Evolutionary conservation across 2,113 vertebrate species (phyloP).

Genomic region (Nothocercus julius): DNA sequence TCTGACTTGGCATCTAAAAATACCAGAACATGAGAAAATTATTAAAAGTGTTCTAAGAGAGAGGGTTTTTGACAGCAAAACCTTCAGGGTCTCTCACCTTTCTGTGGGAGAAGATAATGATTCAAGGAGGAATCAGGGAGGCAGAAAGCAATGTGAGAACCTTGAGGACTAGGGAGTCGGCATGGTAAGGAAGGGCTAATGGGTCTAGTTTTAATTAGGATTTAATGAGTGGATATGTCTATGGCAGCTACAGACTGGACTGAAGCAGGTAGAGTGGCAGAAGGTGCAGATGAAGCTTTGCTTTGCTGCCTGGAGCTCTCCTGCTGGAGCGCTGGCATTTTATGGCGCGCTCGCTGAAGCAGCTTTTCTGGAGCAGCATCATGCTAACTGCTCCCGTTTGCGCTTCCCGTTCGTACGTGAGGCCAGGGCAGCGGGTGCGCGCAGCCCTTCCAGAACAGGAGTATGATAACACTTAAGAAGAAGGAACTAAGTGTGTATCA

Average conservation of each 20-base stretch:
- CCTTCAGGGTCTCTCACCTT: neutral
- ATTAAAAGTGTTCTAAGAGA: constrained; percentile 39
- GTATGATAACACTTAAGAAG: neutral
- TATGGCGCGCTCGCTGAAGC: neutral
- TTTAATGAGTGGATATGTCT: neutral
- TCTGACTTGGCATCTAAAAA: constrained; percentile 69
- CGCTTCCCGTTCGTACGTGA: neutral
- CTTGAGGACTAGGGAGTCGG: neutral
- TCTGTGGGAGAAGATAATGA: neutral
- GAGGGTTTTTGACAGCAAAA: neutral
- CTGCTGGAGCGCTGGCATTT: neutral
- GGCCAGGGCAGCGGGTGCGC: neutral
- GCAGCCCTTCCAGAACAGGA: neutral
- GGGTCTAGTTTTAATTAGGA: neutral
- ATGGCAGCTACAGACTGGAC: neutral
- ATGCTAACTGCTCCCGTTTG: neutral
- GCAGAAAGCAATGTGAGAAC: neutral
- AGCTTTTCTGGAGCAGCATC: neutral
- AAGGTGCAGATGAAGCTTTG: neutral
- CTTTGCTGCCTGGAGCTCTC: neutral
- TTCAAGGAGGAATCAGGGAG: neutral
- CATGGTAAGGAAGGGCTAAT: neutral
- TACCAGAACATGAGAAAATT: constrained; percentile 56
- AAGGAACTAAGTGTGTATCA: rapidly evolving
- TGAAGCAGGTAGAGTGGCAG: neutral